Base-by-base conservation (phyloP, 2,113 vertebrate genomes). In the Spea multiplicata region DNA sequence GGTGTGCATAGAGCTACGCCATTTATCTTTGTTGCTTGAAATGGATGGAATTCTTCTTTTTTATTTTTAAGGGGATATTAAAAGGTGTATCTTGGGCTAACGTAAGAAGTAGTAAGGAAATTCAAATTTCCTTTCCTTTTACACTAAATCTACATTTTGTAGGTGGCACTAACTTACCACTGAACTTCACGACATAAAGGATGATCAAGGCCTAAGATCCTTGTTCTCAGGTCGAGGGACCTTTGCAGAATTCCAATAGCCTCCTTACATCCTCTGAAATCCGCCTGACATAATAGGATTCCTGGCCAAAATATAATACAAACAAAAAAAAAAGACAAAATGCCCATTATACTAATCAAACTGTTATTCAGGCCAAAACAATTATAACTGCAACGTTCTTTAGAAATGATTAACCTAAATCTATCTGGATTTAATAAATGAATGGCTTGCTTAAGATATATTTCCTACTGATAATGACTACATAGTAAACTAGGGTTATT, bases 191-290 rank as follows among this genome's bases (percentile, higher is more conserved):
- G 66, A 13, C 72, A 44, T 4, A 76, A 81, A 16, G 81, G 16
- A 5, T 85, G 84, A 73, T 84, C 74, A 49, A 83, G 69, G 66
- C 83, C 82, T 67, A 86, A 67, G 67, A 84, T 50, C 17, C 76
- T 75, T 0, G 14, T 69, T 68, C 84, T 83, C 70, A 86, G 66
- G 74, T 83, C 81, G 10, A 82, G 68, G 55, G 85, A 83, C 49
- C 72, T 80, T 17, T 78, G 82, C 61, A 85, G 53, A 61, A 53
- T 68, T 75, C 72, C 76, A 5, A 44, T 12, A 5, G 84, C 82
- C 73, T 86, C 81, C 10, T 75, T 81, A 48, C 52, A 44, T 44
- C 13, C 1, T 0, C 72, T 71, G 71, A 72, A 73, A 12, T 50
- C 72, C 14, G 57, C 55, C 44, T 78, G 68, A 71, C 12, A 9